Evolutionary conservation across 2,113 vertebrate genomes (phyloP), one percentile per base, ranked within the genome.

Genomic region (Oryzias melastigma): DNA sequence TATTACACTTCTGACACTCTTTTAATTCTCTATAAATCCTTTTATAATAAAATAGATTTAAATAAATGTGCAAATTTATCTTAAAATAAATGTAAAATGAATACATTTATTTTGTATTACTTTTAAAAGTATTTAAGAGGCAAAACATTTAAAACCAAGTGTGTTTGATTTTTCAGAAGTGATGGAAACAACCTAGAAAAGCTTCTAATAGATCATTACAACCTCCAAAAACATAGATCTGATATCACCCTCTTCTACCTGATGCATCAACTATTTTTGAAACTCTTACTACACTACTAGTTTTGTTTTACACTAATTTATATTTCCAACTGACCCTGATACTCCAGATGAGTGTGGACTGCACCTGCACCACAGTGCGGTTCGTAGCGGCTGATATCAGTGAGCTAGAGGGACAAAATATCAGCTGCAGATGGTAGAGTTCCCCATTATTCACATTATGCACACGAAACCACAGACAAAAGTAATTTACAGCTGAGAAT

Each of bases 311-410:
- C 46, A 49, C 50, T 57, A 5, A 54, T 63, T 56, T 40, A 45
- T 47, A 64, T 73, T 75, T 57, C 58, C 57, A 69, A 48, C 60
- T 62, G 64, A 24, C 16, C 24, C 75, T 44, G 52, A 35, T 60
- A 52, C 20, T 59, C 47, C 3, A 12, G 35, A 35, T 35, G 2
- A 35, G 35, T 12, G 3, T 4, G 4, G 10, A 52, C 22, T 48
- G 35, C 79, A 85, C 65, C 77, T 77, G 85, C 52, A 18, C 62
- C 40, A 19, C 64, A 40, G 46, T 7, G 4, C 48, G 57, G 49
- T 52, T 55, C 15, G 16, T 44, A 62, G 50, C 62, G 17, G n/a
- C 48, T n/a, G 47, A 52, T 65, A 68, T 68, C 22, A 65, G 71
- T 74, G 49, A 47, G 51, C 52, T 62, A 27, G 65, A 58, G 65